These are phyloP conservation scores for Celastrina argiolus DNA, from an alignment of 2,888 invertebrate genomes.

Conservation along the genomic window DNA sequence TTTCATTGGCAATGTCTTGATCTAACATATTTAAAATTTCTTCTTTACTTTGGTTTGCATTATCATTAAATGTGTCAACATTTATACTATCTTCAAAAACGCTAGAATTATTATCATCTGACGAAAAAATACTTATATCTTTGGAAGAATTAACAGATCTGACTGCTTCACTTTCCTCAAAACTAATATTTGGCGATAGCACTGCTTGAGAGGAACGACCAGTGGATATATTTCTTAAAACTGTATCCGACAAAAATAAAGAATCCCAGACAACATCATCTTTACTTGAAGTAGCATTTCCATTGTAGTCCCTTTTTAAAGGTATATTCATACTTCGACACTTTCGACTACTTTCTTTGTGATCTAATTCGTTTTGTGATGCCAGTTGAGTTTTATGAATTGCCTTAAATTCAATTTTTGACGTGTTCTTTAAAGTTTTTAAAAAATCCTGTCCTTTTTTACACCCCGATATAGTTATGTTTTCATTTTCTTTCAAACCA, in stretches of 20 bases:
- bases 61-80: constrained; percentile 69
- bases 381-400: not conserved
- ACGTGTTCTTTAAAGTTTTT: not conserved
- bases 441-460: not conserved
- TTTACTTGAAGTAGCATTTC: constrained; percentile 29
- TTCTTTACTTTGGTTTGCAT: constrained; percentile 58
- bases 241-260: constrained; percentile 54
- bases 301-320: not conserved
- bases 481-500: not conserved
- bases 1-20: constrained; percentile 32
- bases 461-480: not conserved
- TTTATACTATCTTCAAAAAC: constrained; percentile 79
- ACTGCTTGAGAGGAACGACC: constrained; percentile 44
- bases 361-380: not conserved
- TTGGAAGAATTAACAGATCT: constrained; percentile 43
- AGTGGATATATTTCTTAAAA: constrained; percentile 52
- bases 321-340: not conserved
- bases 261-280: constrained; percentile 63
- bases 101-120: constrained; percentile 71
- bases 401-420: not conserved
- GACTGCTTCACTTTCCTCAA: constrained; percentile 42
- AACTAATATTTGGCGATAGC: constrained; percentile 58
- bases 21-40: constrained; percentile 24
- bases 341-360: not conserved
- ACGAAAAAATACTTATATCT: constrained; percentile 65